phyloP scores from a whole-genome alignment of 2,797 vertebrate species.

The Antennarius maculatus region DNA sequence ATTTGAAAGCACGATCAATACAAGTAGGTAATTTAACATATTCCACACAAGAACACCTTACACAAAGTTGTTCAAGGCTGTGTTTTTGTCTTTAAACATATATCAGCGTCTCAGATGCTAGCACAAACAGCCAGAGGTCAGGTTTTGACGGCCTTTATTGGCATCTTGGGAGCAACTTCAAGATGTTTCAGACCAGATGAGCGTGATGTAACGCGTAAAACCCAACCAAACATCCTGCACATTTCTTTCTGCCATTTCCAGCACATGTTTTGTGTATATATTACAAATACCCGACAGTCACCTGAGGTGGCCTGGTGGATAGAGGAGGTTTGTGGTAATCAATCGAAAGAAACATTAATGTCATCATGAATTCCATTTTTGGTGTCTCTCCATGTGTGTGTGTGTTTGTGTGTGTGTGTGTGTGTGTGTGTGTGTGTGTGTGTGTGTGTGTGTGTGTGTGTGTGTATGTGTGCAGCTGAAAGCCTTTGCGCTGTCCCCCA shows the following conservation, averaged over 20 bases:
- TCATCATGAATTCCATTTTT: conserved; percentile 2
- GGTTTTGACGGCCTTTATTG: conserved; percentile 53
- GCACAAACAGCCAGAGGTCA: conserved; percentile 65
- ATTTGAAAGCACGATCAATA: conserved; percentile 25
- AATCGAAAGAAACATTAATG: conserved; percentile 3
- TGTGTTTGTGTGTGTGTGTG: conserved; percentile 19
- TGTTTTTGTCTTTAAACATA: conserved; percentile 55
- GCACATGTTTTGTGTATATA: conserved; percentile 29
- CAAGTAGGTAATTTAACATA: conserved; percentile 13
- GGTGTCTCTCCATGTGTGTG: conserved; percentile 12
- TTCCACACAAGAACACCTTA: conserved; percentile 7
- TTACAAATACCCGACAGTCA: conserved; percentile 11
- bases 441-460: conserved; percentile 11
- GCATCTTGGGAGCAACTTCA: conserved; percentile 62
- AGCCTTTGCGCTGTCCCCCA: conserved; percentile 92
- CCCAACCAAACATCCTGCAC: conserved; percentile 58
- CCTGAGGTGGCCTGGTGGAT: not conserved
- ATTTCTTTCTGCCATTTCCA: conserved; percentile 46
- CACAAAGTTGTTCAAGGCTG: conserved; percentile 24
- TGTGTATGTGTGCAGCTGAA: conserved; percentile 82
- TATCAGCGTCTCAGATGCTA: conserved; percentile 49
- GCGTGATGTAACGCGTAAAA: conserved; percentile 47
- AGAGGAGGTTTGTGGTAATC: not conserved
- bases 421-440: conserved; percentile 20
- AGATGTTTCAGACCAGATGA: conserved; percentile 58